Conservation (phyloP, 2,113 vertebrate genomes). For the Melanotaenia duboulayi region DNA sequence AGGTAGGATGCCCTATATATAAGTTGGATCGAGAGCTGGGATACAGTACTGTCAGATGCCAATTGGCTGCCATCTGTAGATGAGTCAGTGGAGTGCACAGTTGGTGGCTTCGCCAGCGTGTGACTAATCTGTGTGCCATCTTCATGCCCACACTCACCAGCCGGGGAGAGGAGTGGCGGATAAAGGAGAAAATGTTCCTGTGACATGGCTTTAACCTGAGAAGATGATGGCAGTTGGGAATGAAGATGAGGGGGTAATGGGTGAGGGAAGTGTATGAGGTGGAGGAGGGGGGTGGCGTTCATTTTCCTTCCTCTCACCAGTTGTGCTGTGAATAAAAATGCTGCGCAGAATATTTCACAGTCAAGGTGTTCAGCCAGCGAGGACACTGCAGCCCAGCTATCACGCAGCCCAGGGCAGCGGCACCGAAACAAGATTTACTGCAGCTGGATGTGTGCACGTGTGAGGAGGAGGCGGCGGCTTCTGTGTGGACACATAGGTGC, state of each 20-base stretch:
- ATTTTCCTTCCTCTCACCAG: constrained; percentile 54
- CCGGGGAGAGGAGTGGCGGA: constrained; percentile 29
- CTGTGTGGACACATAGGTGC: constrained; percentile 34
- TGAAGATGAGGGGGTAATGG: background rate
- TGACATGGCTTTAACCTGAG: constrained; percentile 70
- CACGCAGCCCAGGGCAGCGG: constrained; percentile 66
- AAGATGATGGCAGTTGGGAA: constrained; percentile 35
- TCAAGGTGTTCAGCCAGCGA: constrained; percentile 64
- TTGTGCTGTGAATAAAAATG: constrained; percentile 74
- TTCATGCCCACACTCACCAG: constrained; percentile 71
- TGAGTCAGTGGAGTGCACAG: constrained; percentile 71
- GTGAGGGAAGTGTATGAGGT: background rate
- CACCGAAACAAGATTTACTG: constrained; percentile 56
- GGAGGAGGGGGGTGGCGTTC: constrained; percentile 22
- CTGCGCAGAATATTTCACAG: constrained; percentile 69
- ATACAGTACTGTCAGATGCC: constrained; percentile 65
- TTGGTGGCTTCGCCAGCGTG: constrained; percentile 56
- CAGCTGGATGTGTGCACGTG: constrained; percentile 45
- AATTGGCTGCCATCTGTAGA: constrained; percentile 77
- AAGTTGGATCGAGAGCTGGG: constrained; percentile 53
- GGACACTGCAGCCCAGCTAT: constrained; percentile 70
- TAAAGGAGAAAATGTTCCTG: constrained; percentile 66
- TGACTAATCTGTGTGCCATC: constrained; percentile 79
- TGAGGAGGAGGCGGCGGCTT: background rate
- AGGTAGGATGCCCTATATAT: constrained; percentile 69